Conservation (phyloP, 2,113 vertebrate genomes). For the Callorhinus ursinus region DNA sequence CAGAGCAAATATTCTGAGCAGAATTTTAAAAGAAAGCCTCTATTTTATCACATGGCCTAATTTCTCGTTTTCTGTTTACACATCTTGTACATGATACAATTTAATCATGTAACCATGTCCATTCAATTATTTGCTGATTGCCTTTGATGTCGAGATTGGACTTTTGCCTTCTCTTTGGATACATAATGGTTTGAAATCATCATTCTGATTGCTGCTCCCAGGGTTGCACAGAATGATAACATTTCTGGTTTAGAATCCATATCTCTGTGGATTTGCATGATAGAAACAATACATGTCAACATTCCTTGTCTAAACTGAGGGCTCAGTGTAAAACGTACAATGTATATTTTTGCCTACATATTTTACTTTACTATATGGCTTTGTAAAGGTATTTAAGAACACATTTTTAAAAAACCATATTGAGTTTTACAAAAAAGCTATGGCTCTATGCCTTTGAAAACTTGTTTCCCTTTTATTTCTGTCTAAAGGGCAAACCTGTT, state of each 20-base stretch:
- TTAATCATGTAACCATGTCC: constrained; percentile 52
- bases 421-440: constrained; percentile 27
- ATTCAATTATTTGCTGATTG: constrained; percentile 68
- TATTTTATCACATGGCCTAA: neutral
- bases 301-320: constrained; percentile 66
- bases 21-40: constrained; percentile 45
- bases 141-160: constrained; percentile 63
- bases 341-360: neutral
- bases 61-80: constrained; percentile 59
- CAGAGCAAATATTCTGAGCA: constrained; percentile 27
- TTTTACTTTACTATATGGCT: neutral
- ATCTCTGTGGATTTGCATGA: constrained; percentile 58
- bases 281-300: constrained; percentile 54
- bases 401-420: neutral
- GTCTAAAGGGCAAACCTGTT: neutral
- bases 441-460: neutral
- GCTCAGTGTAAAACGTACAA: constrained; percentile 5
- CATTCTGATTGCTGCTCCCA: constrained; percentile 53
- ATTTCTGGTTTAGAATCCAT: constrained; percentile 51
- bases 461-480: neutral
- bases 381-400: neutral
- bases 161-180: constrained; percentile 67
- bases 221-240: constrained; percentile 53
- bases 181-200: constrained; percentile 27
- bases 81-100: constrained; percentile 39